Conservation (phyloP, 2,888 invertebrate genomes). For the Sisyra nigra region DNA sequence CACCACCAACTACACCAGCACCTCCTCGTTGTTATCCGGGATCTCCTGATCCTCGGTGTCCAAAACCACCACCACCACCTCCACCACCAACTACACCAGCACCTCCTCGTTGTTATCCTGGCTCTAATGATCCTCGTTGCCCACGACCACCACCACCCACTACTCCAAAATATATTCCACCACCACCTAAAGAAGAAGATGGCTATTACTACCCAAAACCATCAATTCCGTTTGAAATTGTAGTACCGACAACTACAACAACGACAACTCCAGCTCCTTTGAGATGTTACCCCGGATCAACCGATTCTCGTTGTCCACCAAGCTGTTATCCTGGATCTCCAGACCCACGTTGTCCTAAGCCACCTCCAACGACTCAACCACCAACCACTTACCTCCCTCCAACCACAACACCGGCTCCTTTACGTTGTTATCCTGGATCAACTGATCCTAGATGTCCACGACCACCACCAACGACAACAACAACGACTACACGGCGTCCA, state of each 20-base stretch:
- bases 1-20: neutral
- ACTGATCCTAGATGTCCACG: conserved; percentile 21
- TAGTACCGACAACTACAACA: neutral
- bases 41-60: too few species aligned
- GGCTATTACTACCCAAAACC: conserved; percentile 8
- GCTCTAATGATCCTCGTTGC: conserved; percentile 23
- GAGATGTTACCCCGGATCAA: too few species aligned
- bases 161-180: neutral
- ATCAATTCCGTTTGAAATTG: conserved; percentile 6
- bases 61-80: conserved; percentile 11
- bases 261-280: neutral
- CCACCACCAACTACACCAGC: conserved; percentile 16
- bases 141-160: conserved; percentile 16
- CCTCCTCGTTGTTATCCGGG: too few species aligned
- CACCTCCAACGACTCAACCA: conserved; percentile 8
- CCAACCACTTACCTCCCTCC: neutral
- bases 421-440: conserved; percentile 22
- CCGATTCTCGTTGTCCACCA: too few species aligned
- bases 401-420: neutral
- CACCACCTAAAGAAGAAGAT: conserved; percentile 1
- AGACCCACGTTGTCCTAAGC: too few species aligned
- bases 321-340: too few species aligned
- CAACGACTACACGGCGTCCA: conserved; percentile 15
- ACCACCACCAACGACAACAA: conserved; percentile 9
- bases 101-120: conserved; percentile 25